Base-by-base conservation (phyloP, 1,140 invertebrate species). In the Drosophila sulfurigaster region DNA sequence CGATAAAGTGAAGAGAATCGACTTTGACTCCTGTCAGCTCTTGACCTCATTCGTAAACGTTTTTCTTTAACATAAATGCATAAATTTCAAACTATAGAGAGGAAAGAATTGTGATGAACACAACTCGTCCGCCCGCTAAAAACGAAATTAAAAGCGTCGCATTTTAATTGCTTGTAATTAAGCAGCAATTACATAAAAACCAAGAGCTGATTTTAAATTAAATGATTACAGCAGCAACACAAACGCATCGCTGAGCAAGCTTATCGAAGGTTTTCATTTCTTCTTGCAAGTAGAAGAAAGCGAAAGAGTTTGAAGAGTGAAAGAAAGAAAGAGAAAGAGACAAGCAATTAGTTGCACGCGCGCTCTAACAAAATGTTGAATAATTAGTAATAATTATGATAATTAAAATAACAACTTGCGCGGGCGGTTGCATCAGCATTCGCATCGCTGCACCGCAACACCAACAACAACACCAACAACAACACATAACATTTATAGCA, bases 161-260 rank as follows among this genome's bases (percentile, higher is more conserved):
- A 89, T 83, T 88, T 89, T 88, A 88, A 88, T 88, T 89, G 78
- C 85, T 65, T 51, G 76, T 70, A 86, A 82, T 87, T 82, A 86
- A 74, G 65, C 64, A 76, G 83, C 78, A 87, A 87, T 87, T 87
- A 87, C 80, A 88, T 82, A 87, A 88, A 86, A 79, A 45, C 51
- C 65, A 81, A 79, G 1, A 38, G 64, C 72, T 86, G 81, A 86
- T 85, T 85, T 83, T 67, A 43, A 87, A 82, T 81, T 77, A 75
- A 89, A 74, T 75, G 85, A 88, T 89, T 88, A 88, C 85, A 43
- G 83, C 83, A 87, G 78, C 60, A 35, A 41, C 64, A 7, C 35
- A 28, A 68, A 80, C 78, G 78, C 78, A 78, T 80, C 70, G 64
- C 57, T 78, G 51, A 30, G 59, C 81, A 71, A 49, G 75, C 60